A percentile compares a stretch with the other conserved stretches of the same genome.
Evolutionary conservation across 1,140 invertebrate genomes (phyloP).

Genomic region (Ericerus pela): DNA sequence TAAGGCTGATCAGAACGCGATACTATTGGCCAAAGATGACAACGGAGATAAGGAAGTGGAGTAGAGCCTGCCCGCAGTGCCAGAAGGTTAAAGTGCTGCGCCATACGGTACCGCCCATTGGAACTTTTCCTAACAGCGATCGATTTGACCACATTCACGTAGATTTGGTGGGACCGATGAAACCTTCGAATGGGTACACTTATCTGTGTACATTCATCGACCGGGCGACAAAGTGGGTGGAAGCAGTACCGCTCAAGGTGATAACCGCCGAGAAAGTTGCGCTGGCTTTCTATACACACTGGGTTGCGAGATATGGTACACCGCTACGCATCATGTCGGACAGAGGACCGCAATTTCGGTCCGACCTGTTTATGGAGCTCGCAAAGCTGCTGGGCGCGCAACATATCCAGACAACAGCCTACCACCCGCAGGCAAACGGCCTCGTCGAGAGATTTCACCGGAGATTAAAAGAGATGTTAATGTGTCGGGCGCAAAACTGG

Average conservation of each 20-base stretch:
- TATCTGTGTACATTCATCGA: slow-evolving; percentile 28
- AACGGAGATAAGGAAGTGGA: neutral
- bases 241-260: slow-evolving; percentile 21
- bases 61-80: neutral
- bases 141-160: slow-evolving; percentile 29
- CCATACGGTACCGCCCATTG: neutral
- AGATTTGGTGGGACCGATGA: slow-evolving; percentile 32
- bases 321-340: slow-evolving; percentile 26
- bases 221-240: slow-evolving; percentile 28
- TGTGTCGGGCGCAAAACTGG: too few relatives aligned
- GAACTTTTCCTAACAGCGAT: neutral
- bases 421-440: slow-evolving; percentile 29
- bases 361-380: neutral
- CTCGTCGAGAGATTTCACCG: slow-evolving; percentile 26
- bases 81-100: neutral
- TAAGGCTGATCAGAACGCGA: neutral
- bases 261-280: slow-evolving; percentile 28
- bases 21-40: slow-evolving; percentile 11
- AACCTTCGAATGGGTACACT: slow-evolving; percentile 19
- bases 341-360: slow-evolving; percentile 28
- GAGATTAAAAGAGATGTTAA: slow-evolving; percentile 30
- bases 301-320: slow-evolving; percentile 27
- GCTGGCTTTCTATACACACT: neutral
- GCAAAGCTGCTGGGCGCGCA: neutral
- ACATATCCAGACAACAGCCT: slow-evolving; percentile 27